Evolutionary conservation across 2,888 invertebrate genomes (phyloP).

Genomic region (Philereme transversata): DNA sequence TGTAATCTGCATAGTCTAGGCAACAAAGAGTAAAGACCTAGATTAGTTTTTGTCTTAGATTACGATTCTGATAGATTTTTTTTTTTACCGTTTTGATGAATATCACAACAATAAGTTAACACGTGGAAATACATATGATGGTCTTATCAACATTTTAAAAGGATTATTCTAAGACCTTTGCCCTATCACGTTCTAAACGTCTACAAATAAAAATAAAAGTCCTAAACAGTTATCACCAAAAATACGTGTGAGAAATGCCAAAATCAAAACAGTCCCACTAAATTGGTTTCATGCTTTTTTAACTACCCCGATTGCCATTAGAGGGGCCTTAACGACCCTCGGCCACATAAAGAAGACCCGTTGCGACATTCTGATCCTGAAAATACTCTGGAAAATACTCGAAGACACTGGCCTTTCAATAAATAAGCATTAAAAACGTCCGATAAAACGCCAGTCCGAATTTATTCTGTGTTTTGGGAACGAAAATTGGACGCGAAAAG

Average conservation of each 20-base stretch:
- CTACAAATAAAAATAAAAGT: constrained; percentile 24
- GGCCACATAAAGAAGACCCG: constrained; percentile 59
- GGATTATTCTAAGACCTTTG: background rate
- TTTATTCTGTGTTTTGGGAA: constrained; percentile 38
- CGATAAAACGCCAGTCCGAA: constrained; percentile 44
- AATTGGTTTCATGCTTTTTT: constrained; percentile 35
- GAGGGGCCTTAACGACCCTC: constrained; percentile 32
- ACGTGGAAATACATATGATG: too few relatives aligned
- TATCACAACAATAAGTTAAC: too few relatives aligned
- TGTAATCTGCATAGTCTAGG: too few relatives aligned
- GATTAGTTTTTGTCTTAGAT: too few relatives aligned
- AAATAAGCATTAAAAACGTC: constrained; percentile 78
- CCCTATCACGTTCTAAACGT: constrained; percentile 14
- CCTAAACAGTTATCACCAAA: constrained; percentile 24
- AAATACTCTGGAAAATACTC: constrained; percentile 58
- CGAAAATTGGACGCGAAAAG: constrained; percentile 22
- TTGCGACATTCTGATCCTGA: constrained; percentile 72
- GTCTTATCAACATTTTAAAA: background rate
- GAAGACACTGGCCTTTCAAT: constrained; percentile 71
- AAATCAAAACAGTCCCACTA: constrained; percentile 31
- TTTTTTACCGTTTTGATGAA: too few relatives aligned
- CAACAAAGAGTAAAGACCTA: too few relatives aligned
- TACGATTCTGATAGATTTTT: too few relatives aligned
- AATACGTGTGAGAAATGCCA: constrained; percentile 30
- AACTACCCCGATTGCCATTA: constrained; percentile 37